Conservation (phyloP, 2,797 vertebrate genomes). For the Oceanodroma leucorhoa region DNA sequence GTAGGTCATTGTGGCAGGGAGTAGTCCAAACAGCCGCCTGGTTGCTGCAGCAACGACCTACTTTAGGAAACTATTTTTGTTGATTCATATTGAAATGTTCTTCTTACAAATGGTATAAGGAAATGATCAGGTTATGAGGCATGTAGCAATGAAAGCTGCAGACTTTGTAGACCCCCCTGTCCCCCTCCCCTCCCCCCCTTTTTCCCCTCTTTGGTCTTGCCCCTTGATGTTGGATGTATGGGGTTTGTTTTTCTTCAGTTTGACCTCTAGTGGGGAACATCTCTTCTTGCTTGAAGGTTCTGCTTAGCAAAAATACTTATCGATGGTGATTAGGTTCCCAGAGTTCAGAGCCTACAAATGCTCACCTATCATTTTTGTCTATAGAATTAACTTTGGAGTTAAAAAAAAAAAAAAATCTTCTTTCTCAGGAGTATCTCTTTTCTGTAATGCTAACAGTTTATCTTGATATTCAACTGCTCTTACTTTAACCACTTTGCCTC, state of each 20-base stretch:
- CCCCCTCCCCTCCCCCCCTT: rapidly evolving
- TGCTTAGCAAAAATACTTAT: background rate
- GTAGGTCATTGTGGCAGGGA: slow-evolving; percentile 81
- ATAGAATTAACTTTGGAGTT: background rate
- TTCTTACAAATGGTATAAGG: slow-evolving; percentile 66
- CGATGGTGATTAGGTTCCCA: background rate
- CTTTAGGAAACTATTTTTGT: slow-evolving; percentile 78
- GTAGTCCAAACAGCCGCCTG: slow-evolving; percentile 70
- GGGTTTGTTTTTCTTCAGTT: background rate
- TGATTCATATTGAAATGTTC: slow-evolving; percentile 78
- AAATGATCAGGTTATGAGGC: slow-evolving; percentile 38
- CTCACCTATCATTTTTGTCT: background rate
- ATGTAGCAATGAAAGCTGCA: background rate
- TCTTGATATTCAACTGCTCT: background rate
- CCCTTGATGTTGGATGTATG: background rate
- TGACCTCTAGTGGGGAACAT: background rate
- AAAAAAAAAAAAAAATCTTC: background rate
- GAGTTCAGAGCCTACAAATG: background rate
- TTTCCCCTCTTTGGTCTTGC: background rate
- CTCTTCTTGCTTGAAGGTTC: background rate
- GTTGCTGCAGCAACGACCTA: slow-evolving; percentile 84
- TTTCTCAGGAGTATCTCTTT: background rate
- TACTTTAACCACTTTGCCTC: background rate
- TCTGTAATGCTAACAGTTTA: background rate
- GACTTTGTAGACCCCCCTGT: background rate